Conservation (phyloP, 2,888 invertebrate species). For the Dolomedes plantarius region DNA sequence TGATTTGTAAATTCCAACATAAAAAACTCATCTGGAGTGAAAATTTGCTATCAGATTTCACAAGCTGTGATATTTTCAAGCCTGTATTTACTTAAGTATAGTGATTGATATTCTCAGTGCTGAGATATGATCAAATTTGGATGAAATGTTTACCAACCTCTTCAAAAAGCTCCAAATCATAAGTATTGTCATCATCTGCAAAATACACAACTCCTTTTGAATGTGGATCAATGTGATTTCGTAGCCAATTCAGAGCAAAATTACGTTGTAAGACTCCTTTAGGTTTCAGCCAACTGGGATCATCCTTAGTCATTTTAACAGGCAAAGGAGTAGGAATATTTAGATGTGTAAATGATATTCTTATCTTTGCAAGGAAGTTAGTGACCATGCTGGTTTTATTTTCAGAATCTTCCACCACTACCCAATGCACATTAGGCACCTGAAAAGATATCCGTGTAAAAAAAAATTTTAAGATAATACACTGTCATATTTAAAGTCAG, state of each 20-base stretch:
- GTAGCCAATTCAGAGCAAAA: slow-evolving; percentile 75
- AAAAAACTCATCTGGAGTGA: too few relatives aligned
- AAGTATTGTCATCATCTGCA: slow-evolving; percentile 98
- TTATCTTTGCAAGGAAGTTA: slow-evolving; percentile 83
- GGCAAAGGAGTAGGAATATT: slow-evolving; percentile 83
- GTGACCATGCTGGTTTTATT: slow-evolving; percentile 84
- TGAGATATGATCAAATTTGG: too few relatives aligned
- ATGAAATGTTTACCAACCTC: slow-evolving; percentile 80
- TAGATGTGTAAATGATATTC: slow-evolving; percentile 83
- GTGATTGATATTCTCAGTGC: too few relatives aligned
- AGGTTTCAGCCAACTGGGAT: slow-evolving; percentile 86
- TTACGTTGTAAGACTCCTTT: slow-evolving; percentile 95
- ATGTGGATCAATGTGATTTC: slow-evolving; percentile 65
- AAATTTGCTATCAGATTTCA: too few relatives aligned
- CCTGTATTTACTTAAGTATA: too few relatives aligned
- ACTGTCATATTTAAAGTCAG: too few relatives aligned
- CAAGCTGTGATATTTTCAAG: too few relatives aligned
- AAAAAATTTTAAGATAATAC: too few relatives aligned
- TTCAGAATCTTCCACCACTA: slow-evolving; percentile 91
- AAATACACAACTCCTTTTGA: slow-evolving; percentile 90
- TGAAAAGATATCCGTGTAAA: slow-evolving; percentile 11
- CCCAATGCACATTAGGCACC: slow-evolving; percentile 93
- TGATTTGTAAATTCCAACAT: too few relatives aligned
- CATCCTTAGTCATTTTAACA: slow-evolving; percentile 83
- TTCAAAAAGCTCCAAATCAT: slow-evolving; percentile 90